A percentile compares a stretch with the other conserved stretches of the same genome.
phyloP scores from a whole-genome alignment of 2,888 invertebrate genomes.

The Oasisia sp. region DNA sequence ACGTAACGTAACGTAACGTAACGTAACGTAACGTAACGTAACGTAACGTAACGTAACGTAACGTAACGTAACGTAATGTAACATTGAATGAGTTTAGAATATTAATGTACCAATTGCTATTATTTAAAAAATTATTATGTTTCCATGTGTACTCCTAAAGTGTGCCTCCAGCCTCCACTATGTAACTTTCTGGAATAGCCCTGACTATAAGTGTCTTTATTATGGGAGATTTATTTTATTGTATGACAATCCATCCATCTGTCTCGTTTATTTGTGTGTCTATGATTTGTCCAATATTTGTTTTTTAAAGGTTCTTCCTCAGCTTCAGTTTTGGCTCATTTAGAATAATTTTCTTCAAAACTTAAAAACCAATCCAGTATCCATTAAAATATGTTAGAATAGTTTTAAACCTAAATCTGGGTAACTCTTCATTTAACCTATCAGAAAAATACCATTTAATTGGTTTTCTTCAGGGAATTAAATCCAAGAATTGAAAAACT shows the following conservation, averaged over 20 bases:
- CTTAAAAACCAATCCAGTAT: too few species aligned
- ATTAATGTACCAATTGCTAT: not conserved
- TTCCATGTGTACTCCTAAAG: not conserved
- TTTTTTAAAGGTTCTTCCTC: too few species aligned
- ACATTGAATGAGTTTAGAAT: not conserved
- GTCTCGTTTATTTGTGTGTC: not conserved
- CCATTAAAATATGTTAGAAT: too few species aligned
- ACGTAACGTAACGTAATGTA: not conserved
- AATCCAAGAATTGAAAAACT: too few species aligned
- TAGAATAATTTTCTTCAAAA: too few species aligned
- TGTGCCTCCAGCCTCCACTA: not conserved
- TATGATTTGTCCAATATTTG: too few species aligned
- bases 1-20: not conserved
- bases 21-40: not conserved
- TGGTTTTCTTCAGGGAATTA: too few species aligned
- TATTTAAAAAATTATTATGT: not conserved
- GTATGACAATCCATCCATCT: not conserved
- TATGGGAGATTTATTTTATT: not conserved
- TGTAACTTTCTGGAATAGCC: not conserved
- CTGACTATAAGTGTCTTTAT: not conserved
- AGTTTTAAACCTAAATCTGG: too few species aligned
- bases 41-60: not conserved
- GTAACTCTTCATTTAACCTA: too few species aligned
- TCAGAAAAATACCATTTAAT: too few species aligned
- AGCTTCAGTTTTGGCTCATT: too few species aligned